Evolutionary conservation across 2,797 vertebrate species (phyloP).

Genomic region (Aeoliscus strigatus): DNA sequence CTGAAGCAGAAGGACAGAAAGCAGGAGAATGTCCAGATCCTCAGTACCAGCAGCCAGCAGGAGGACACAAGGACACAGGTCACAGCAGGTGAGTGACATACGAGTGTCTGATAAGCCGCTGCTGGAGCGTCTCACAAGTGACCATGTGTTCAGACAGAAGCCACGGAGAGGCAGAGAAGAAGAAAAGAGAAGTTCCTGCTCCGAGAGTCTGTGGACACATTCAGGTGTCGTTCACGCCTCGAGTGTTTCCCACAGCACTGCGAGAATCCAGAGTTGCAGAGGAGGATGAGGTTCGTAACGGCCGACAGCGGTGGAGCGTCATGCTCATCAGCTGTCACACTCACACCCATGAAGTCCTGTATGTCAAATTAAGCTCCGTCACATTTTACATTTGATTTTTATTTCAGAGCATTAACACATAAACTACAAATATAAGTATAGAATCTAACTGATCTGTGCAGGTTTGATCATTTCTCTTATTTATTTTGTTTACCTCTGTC

Average conservation of each 20-base stretch:
- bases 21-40: conserved; percentile 38
- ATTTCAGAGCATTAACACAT: too few species aligned
- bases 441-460: too few species aligned
- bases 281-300: conserved; percentile 83
- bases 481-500: too few species aligned
- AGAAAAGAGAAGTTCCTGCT: conserved; percentile 66
- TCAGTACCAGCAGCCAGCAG: conserved; percentile 30
- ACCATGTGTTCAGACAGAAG: conserved; percentile 18
- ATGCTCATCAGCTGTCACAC: too few species aligned
- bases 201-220: conserved; percentile 80
- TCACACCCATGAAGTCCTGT: neutral
- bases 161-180: conserved; percentile 14
- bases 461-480: too few species aligned
- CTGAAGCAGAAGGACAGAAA: conserved; percentile 50
- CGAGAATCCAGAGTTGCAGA: conserved; percentile 84
- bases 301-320: too few species aligned
- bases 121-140: too few species aligned
- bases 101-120: neutral
- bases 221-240: conserved; percentile 82
- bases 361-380: neutral
- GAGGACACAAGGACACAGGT: conserved; percentile 10
- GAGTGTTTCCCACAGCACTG: conserved; percentile 88
- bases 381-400: too few species aligned
- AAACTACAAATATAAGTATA: too few species aligned
- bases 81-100: conserved; percentile 29